Evolutionary conservation across 2,888 invertebrate genomes (phyloP).

Genomic region (Clanis bilineata): DNA sequence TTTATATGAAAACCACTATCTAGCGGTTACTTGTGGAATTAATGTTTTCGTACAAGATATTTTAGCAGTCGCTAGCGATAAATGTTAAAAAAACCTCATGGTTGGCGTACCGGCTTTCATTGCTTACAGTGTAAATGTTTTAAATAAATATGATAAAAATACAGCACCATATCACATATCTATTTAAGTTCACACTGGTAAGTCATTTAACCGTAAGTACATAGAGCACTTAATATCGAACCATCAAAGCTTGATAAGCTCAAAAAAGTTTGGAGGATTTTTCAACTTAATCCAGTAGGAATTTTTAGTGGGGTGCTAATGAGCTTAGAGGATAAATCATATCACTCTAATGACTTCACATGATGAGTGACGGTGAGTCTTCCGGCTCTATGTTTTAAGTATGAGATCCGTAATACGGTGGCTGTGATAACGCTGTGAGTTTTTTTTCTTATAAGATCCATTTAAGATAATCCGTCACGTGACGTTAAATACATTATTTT

Average conservation of each 20-base stretch:
- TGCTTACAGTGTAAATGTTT: too few relatives aligned
- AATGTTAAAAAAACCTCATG: too few relatives aligned
- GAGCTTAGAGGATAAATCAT: slow-evolving; percentile 34
- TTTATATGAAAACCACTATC: too few relatives aligned
- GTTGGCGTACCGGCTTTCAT: too few relatives aligned
- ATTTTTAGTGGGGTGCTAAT: slow-evolving; percentile 18
- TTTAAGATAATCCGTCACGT: neutral
- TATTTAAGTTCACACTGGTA: neutral
- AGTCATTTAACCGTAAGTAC: neutral
- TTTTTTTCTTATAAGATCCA: neutral
- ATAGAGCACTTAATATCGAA: slow-evolving; percentile 1
- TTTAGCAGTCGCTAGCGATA: too few relatives aligned
- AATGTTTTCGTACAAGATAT: too few relatives aligned
- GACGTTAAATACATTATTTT: neutral
- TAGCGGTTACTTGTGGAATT: too few relatives aligned
- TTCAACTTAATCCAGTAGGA: slow-evolving; percentile 15
- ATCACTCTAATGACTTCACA: slow-evolving; percentile 45
- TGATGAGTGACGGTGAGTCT: slow-evolving; percentile 42
- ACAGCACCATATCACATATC: neutral
- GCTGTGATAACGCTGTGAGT: neutral
- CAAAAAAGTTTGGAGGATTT: neutral
- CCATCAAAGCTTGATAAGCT: neutral
- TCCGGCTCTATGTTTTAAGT: slow-evolving; percentile 31
- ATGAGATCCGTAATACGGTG: slow-evolving; percentile 5
- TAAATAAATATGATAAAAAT: neutral